Base-by-base conservation (phyloP, 2,888 invertebrate genomes). In the Sialis lutaria region DNA sequence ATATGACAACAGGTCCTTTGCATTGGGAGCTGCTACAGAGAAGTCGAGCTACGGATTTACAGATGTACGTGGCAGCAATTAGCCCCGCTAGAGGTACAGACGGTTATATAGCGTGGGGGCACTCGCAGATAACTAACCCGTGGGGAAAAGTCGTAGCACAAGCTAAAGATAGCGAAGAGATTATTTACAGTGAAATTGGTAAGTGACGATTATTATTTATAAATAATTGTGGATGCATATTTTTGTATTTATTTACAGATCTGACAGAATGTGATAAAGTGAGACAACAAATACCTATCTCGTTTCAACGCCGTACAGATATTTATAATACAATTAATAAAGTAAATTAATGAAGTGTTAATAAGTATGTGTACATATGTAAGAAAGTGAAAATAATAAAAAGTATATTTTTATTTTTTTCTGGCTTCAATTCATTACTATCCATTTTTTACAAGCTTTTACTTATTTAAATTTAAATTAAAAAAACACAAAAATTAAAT, bases 1-100 rank as follows among this genome's bases (percentile, higher is more conserved):
- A 92, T 65, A 87, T 88, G 86, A 91, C 89, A 1, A 96, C 96
- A 0, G 96, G 96, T 0, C 92, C 93, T 1, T 68, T 80, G 47
- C 95, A 96, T 64, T 97, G 93, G 92, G 85, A 91, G 59, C 63
- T 91, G 5, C 67, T 96, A 12, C 82, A 79, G 49, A 73, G 86
- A 42, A 75, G 79, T 0, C 71, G 95, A 44, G 93, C 96, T 34
- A 70, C 79, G 33, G 95, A 96, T 67, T 84, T 87, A 62, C 93
- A 95, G 68, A 67, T 90, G 42, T 97, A 79, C 69, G 85, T 92
- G 37, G 87, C 83, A 22, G 76, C 82, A 2, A 77, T 87, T 44
- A 84, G 89, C 43, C 90, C 91, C 0, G 91, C 96, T 1, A 68
- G 90, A 51, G 82, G 82, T 60, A 58, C 61, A 4, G 64, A 63